These are phyloP conservation scores for Nomada ferruginata DNA, from an alignment of 2,888 invertebrate species.

Conservation along the genomic window DNA sequence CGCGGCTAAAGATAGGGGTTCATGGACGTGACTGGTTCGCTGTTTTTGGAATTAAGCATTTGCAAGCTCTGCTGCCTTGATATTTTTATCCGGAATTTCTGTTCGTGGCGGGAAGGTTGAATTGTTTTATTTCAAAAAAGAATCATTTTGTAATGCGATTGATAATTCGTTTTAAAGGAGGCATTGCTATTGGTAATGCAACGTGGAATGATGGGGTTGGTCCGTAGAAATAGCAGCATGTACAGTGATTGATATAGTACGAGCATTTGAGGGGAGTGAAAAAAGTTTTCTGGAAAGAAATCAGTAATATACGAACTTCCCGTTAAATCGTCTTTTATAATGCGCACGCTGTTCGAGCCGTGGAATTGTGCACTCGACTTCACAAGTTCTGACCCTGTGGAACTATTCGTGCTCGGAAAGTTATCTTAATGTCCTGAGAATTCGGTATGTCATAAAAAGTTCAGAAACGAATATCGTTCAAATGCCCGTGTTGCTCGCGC, in stretches of 20 bases:
- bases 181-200: no score
- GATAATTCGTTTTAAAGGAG: no score
- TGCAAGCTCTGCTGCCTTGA: background rate
- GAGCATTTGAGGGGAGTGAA: background rate
- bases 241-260: background rate
- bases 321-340: background rate
- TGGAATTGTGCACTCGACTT: background rate
- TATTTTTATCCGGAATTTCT: background rate
- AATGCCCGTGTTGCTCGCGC: background rate
- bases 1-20: background rate
- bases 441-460: background rate
- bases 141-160: no score
- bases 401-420: background rate
- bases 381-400: background rate
- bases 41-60: background rate
- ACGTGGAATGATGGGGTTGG: no score
- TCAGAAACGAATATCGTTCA: background rate
- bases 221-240: background rate
- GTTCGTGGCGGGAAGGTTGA: background rate
- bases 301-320: background rate
- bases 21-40: background rate
- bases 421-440: background rate
- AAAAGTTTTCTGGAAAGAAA: background rate
- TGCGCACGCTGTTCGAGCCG: background rate
- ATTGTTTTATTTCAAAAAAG: background rate